A percentile compares a stretch with the other conserved stretches of the same genome.
Evolutionary conservation across 2,888 invertebrate species (phyloP).

Genomic region (Lacanobia wlatinum): DNA sequence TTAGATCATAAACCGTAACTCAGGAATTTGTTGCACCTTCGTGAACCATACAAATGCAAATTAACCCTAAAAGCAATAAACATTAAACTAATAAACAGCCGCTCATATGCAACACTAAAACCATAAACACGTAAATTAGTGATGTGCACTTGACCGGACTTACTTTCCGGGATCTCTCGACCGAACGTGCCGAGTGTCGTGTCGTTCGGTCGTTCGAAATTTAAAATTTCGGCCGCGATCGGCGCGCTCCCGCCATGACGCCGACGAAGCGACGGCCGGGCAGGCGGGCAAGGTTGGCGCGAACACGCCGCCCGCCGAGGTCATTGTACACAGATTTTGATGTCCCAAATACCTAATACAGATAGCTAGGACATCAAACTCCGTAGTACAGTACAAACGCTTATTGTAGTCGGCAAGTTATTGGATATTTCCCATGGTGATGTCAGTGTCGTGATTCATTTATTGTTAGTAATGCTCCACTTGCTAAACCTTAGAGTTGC

Average conservation of each 20-base stretch:
- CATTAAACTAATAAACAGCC: slow-evolving; percentile 48
- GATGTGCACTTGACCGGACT: slow-evolving; percentile 62
- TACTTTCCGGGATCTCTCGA: slow-evolving; percentile 67
- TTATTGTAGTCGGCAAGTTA: slow-evolving; percentile 55
- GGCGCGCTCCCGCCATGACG: slow-evolving; percentile 71
- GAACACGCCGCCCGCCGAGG: slow-evolving; percentile 81
- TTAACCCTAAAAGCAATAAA: slow-evolving; percentile 43
- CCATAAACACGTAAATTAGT: slow-evolving; percentile 64
- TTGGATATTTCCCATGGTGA: slow-evolving; percentile 67
- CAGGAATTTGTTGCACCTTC: slow-evolving; percentile 35
- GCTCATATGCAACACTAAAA: slow-evolving; percentile 53
- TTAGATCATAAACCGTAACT: slow-evolving; percentile 17
- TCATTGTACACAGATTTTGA: slow-evolving; percentile 86
- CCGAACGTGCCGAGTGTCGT: slow-evolving; percentile 59
- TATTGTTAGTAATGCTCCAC: slow-evolving; percentile 57
- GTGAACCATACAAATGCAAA: slow-evolving; percentile 46
- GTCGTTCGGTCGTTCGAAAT: slow-evolving; percentile 69
- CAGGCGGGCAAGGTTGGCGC: slow-evolving; percentile 84
- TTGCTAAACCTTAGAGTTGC: slow-evolving; percentile 46
- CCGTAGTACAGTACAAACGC: slow-evolving; percentile 54
- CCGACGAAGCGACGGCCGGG: slow-evolving; percentile 46
- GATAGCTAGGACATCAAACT: slow-evolving; percentile 69
- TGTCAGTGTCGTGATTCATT: slow-evolving; percentile 67
- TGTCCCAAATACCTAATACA: slow-evolving; percentile 87
- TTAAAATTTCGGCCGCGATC: slow-evolving; percentile 73